phyloP scores from a whole-genome alignment of 2,113 vertebrate species.

The Epinephelus lanceolatus region DNA sequence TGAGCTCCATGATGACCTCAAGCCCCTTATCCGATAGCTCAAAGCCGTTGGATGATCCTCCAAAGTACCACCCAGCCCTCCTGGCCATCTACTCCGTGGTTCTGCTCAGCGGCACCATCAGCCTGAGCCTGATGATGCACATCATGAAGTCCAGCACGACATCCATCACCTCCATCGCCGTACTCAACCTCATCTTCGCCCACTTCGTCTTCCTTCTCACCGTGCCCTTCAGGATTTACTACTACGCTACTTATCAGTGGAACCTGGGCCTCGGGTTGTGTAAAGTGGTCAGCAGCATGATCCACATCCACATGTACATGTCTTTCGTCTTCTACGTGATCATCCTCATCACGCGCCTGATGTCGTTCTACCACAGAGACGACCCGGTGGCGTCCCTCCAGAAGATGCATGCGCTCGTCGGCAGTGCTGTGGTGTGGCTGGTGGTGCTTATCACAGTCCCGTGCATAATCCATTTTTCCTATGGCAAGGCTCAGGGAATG shows the following conservation, averaged over 20 bases:
- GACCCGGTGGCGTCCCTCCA: constrained; percentile 85
- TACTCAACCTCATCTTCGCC: constrained; percentile 90
- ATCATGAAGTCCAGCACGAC: constrained; percentile 87
- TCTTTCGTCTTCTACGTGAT: constrained; percentile 90
- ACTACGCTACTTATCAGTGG: constrained; percentile 82
- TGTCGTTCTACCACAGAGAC: constrained; percentile 85
- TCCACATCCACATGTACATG: constrained; percentile 94
- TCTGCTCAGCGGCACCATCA: constrained; percentile 84
- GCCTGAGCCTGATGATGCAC: constrained; percentile 83
- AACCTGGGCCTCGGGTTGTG: constrained; percentile 72
- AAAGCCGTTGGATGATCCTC: accelerated
- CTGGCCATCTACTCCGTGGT: constrained; percentile 82
- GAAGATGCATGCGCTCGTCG: constrained; percentile 82
- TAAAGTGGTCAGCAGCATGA: constrained; percentile 89
- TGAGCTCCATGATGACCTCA: background rate
- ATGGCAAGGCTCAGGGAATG: constrained; percentile 60
- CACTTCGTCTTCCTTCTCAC: constrained; percentile 91
- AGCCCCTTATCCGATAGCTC: accelerated
- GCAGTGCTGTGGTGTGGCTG: constrained; percentile 86
- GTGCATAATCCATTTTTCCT: constrained; percentile 71
- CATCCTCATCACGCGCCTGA: constrained; percentile 87
- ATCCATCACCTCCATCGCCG: constrained; percentile 88
- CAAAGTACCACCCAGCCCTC: constrained; percentile 47
- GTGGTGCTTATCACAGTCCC: constrained; percentile 78
- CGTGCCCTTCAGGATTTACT: constrained; percentile 91